These are phyloP conservation scores for Apostichopus parvimensis DNA, from an alignment of 35 echinoderm and acorn worm species.

Conservation along the genomic window DNA sequence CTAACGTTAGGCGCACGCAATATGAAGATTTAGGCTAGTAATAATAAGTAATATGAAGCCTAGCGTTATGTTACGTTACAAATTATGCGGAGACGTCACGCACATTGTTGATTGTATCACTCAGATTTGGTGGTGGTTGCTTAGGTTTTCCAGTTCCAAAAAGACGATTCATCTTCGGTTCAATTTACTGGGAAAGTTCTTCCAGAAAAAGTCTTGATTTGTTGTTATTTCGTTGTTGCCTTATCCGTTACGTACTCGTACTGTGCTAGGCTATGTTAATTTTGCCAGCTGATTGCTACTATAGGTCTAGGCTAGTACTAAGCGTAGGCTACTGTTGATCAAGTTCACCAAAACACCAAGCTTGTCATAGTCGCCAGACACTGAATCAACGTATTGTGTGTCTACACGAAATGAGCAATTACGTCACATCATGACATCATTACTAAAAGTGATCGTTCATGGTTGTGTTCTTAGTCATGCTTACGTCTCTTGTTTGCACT, in stretches of 20 bases:
- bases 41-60: neutral
- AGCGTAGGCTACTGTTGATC: neutral
- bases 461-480: no score
- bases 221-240: no score
- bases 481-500: no score
- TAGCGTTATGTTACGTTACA: neutral
- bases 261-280: no score
- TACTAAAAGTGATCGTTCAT: neutral
- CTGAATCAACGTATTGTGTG: neutral
- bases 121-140: constrained; percentile 55
- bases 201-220: no score
- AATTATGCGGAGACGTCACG: neutral
- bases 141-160: constrained; percentile 62
- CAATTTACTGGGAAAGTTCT: neutral
- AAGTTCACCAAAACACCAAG: neutral
- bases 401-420: neutral
- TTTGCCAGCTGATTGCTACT: no score
- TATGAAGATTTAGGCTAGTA: neutral
- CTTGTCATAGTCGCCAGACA: constrained; percentile 15
- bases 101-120: constrained; percentile 52
- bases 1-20: neutral
- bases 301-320: neutral
- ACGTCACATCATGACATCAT: constrained; percentile 27
- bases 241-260: no score
- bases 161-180: constrained; percentile 52